A percentile compares a stretch with the other conserved stretches of the same genome.
phyloP scores from a whole-genome alignment of 1,140 invertebrate genomes.

The Aplysia californica region DNA sequence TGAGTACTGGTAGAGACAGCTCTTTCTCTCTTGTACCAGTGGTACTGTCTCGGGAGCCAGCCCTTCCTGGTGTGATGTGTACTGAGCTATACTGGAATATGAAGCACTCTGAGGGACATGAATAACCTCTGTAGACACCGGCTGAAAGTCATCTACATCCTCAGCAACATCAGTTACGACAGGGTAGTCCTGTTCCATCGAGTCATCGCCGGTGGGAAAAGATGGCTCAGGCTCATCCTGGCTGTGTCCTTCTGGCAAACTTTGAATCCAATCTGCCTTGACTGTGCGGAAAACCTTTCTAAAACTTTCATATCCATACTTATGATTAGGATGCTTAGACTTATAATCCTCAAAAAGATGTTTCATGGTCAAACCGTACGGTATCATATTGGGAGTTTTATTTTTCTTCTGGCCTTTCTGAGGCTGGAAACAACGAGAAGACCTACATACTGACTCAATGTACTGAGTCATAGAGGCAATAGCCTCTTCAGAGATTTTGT shows the following conservation, averaged over 20 bases:
- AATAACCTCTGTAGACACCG: too few relatives aligned
- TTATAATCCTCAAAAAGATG: conserved; percentile 18
- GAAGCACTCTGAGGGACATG: too few relatives aligned
- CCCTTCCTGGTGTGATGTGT: too few relatives aligned
- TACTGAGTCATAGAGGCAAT: conserved; percentile 4
- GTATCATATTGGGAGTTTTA: not conserved
- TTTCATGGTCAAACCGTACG: conserved; percentile 16
- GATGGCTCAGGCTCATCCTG: not conserved
- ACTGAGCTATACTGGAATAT: too few relatives aligned
- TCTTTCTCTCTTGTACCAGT: too few relatives aligned
- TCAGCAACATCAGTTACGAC: too few relatives aligned
- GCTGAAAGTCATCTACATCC: too few relatives aligned
- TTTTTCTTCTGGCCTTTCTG: not conserved
- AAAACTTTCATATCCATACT: conserved; percentile 17
- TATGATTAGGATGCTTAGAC: conserved; percentile 19
- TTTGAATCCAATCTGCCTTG: not conserved
- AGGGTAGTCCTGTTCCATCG: not conserved
- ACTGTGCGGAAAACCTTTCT: not conserved
- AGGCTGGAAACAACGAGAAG: not conserved
- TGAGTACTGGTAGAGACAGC: too few relatives aligned
- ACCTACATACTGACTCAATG: conserved; percentile 3
- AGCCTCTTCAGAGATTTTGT: conserved; percentile 21
- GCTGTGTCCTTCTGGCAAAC: not conserved
- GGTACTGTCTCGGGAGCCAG: too few relatives aligned
- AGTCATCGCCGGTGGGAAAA: not conserved